phyloP scores from a whole-genome alignment of 2,113 vertebrate species.

The Festucalex cinctus region DNA sequence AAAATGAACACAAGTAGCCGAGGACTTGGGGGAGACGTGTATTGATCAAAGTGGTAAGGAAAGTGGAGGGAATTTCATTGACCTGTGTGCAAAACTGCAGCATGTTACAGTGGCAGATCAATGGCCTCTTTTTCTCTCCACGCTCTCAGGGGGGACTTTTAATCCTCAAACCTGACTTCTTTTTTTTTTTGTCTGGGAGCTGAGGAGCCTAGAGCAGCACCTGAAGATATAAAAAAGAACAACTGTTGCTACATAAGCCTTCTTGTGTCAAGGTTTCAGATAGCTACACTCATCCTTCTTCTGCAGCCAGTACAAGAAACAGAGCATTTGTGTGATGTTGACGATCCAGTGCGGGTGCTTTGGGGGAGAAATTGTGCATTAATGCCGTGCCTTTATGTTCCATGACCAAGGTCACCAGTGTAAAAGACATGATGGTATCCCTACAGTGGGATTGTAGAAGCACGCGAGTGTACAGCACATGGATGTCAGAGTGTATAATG shows the following conservation, averaged over 20 bases:
- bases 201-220: conserved; percentile 8
- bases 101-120: conserved; percentile 63
- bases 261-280: conserved; percentile 38
- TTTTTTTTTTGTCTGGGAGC: conserved; percentile 12
- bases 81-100: conserved; percentile 53
- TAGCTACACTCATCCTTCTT: conserved; percentile 33
- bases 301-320: conserved; percentile 40
- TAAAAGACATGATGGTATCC: conserved; percentile 42
- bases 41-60: conserved; percentile 57
- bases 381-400: conserved; percentile 33
- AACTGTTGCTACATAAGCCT: conserved; percentile 28
- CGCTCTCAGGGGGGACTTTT: conserved; percentile 46
- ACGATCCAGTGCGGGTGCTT: conserved; percentile 29
- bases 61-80: conserved; percentile 65
- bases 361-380: conserved; percentile 34
- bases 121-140: conserved; percentile 45
- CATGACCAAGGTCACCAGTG: conserved; percentile 46
- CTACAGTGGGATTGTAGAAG: conserved; percentile 20
- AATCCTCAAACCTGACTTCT: conserved; percentile 45
- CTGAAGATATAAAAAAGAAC: conserved; percentile 34
- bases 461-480: conserved; percentile 18
- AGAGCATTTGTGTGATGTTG: conserved; percentile 32
- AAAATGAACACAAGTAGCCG: conserved; percentile 37
- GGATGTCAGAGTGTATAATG: conserved; percentile 26
- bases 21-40: conserved; percentile 42